Base-by-base conservation (phyloP, 2,888 invertebrate species). In the Perizoma affinitatum region DNA sequence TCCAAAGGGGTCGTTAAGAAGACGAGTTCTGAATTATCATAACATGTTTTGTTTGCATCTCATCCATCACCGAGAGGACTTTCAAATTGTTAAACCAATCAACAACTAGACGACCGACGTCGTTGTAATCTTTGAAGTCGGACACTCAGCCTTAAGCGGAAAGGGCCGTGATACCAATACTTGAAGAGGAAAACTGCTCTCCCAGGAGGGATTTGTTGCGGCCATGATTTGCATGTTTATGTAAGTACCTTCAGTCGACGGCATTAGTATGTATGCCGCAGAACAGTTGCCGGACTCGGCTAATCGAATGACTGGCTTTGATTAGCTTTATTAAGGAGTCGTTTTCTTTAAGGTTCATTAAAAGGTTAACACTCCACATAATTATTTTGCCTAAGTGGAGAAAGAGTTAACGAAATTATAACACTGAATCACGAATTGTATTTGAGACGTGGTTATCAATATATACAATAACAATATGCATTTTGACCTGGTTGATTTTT, bases 211-310 rank as follows among this genome's bases (percentile, higher is more conserved):
- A 78, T 75, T 78, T 70, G 71, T 74, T 71, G 70, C 71, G 72
- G 61, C 52, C 58, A 63, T 65, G 67, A 79, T 80, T 80, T 79
- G 74, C 79, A 80, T 80, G 77, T 80, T 80, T 79, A 79, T 79
- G 71, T 74, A 63, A 48, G 63, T 58, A 71, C 63, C 22, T 22
- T 22, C 38, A 72, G 67, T 66, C 68, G 71, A 68, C 70, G 66
- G 68, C 64, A 79, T 77, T 80, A 77, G 71, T 72, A 72, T 71
- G 72, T 69, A 69, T 64, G 65, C 61, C 56, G 67, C 41, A 64
- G 62, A 66, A 66, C 70, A 53, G 56, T 63, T 50, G 57, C 56
- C 56, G 54, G 60, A 57, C 59, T 55, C 54, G 42, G 59, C 61
- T 67, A 65, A 67, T 64, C 62, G 58, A 59, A 63, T 65, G 43